Percentiles rank a stretch among this genome's conserved stretches.
Conservation (phyloP, 2,888 invertebrate genomes). For the Heliconius cydno region DNA sequence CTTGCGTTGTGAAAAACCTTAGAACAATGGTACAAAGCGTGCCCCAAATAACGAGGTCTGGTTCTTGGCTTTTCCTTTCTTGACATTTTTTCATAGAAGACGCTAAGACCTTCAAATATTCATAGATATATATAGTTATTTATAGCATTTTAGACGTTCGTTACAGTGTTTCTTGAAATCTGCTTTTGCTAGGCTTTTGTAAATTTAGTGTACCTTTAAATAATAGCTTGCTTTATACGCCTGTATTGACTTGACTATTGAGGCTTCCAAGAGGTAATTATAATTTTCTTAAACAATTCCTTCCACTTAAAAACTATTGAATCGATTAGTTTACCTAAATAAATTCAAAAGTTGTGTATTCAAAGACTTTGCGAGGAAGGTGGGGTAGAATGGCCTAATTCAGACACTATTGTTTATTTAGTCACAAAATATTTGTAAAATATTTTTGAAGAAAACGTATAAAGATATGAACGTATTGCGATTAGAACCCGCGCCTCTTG, state of each 20-base stretch:
- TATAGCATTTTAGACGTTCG: slow-evolving; percentile 8
- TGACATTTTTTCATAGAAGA: not conserved
- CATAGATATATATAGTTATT: slow-evolving; percentile 12
- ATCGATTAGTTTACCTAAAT: not conserved
- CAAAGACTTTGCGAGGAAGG: not conserved
- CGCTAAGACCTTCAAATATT: not conserved
- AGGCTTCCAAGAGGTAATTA: not conserved
- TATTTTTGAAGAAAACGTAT: not conserved
- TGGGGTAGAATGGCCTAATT: not conserved
- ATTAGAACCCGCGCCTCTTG: not conserved
- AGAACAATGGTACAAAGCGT: slow-evolving; percentile 1
- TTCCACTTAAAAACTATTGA: not conserved
- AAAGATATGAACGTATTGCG: not conserved
- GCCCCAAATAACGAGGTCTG: slow-evolving; percentile 2
- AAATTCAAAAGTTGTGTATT: not conserved
- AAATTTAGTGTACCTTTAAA: not conserved
- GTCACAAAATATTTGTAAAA: slow-evolving; percentile 17
- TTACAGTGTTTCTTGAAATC: not conserved
- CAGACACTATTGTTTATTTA: not conserved
- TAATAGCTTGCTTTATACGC: slow-evolving; percentile 18
- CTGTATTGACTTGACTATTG: not conserved
- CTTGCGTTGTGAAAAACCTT: not conserved
- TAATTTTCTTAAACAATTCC: not conserved
- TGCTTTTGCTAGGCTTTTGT: slow-evolving; percentile 27
- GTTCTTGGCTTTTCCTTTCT: not conserved